These are phyloP conservation scores for Hydroisotoma schaefferi DNA, from an alignment of 2,888 invertebrate genomes.

Conservation along the genomic window DNA sequence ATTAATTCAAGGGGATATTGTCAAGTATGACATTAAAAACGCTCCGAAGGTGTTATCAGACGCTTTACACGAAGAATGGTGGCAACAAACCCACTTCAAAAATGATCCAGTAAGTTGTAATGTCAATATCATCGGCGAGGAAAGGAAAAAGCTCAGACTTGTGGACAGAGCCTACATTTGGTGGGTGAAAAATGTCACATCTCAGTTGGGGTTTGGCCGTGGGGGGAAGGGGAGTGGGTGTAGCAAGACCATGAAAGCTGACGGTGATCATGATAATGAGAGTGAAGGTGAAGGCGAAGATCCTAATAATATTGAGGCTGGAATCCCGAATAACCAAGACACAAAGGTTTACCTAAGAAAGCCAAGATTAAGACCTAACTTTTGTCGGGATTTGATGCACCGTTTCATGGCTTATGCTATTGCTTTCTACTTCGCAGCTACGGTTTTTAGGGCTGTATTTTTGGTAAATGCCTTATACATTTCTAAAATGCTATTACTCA, in stretches of 20 bases:
- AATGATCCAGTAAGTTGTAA: neutral
- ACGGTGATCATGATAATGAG: too few species aligned
- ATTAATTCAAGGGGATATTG: neutral
- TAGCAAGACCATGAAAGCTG: neutral
- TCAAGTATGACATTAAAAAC: neutral
- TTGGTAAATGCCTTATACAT: neutral
- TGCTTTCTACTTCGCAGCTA: neutral
- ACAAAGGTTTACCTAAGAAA: too few species aligned
- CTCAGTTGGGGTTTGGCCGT: too few species aligned
- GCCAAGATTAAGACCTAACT: too few species aligned
- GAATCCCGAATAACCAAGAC: too few species aligned
- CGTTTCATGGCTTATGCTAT: neutral
- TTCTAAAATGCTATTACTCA: neutral
- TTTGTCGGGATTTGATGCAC: too few species aligned
- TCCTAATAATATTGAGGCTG: too few species aligned
- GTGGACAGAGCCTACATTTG: neutral
- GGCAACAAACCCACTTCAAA: neutral
- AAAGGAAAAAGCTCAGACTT: neutral
- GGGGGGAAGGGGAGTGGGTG: neutral
- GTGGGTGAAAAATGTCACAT: neutral
- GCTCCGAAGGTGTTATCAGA: neutral
- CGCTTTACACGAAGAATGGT: neutral
- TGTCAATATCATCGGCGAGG: neutral
- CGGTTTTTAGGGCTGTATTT: neutral
- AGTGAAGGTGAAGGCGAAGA: too few species aligned